Evolutionary conservation across 2,888 invertebrate genomes (phyloP).

Genomic region (Pyrocoelia pectoralis): DNA sequence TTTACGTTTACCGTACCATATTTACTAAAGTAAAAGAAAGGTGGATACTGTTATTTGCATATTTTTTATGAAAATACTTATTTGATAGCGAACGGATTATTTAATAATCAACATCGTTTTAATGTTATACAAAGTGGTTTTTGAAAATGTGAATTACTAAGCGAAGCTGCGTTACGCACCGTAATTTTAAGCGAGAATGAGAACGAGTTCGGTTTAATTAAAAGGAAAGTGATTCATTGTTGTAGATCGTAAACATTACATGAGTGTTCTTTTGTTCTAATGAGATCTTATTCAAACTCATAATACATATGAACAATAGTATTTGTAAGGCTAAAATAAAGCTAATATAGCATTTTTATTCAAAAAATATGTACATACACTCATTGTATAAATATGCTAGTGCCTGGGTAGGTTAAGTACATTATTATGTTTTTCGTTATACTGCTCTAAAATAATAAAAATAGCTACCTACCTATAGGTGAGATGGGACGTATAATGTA

Average conservation of each 20-base stretch:
- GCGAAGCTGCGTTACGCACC: constrained; percentile 17
- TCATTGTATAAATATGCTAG: not conserved
- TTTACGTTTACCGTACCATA: too few species aligned
- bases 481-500: too few species aligned
- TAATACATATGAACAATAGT: constrained; percentile 30
- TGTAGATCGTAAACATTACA: constrained; percentile 34
- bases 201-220: constrained; percentile 35
- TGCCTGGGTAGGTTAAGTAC: not conserved
- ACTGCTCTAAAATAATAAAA: not conserved
- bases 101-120: too few species aligned
- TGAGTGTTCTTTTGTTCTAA: constrained; percentile 33
- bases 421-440: not conserved
- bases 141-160: constrained; percentile 3
- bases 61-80: too few species aligned
- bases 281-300: constrained; percentile 35
- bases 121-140: not conserved
- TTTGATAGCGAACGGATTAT: too few species aligned
- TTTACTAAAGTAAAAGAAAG: too few species aligned
- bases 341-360: constrained; percentile 22
- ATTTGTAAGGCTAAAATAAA: constrained; percentile 31
- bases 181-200: constrained; percentile 30
- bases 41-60: too few species aligned
- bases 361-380: not conserved
- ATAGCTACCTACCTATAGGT: not conserved
- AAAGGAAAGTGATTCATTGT: constrained; percentile 39